Conservation (phyloP, 2,113 vertebrate genomes). For the Misgurnus mizolepis region DNA sequence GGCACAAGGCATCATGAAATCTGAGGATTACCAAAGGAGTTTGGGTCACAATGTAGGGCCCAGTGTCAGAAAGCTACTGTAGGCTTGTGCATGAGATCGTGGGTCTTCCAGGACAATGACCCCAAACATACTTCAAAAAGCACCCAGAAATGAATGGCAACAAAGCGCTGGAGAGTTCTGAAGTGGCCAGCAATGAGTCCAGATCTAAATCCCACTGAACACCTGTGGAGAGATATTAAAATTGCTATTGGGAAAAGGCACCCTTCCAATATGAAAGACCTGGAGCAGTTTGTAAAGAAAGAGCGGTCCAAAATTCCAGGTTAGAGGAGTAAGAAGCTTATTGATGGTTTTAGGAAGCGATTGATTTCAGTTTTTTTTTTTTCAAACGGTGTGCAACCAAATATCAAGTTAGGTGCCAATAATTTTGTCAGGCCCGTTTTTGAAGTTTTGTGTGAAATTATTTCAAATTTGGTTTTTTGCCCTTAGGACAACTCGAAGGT, state of each 20-base stretch:
- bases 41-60: background rate
- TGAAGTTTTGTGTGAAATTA: background rate
- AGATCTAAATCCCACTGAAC: background rate
- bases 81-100: too few relatives aligned
- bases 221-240: background rate
- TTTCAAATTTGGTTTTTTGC: background rate
- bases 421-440: background rate
- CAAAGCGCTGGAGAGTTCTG: background rate
- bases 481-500: too few relatives aligned
- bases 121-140: background rate
- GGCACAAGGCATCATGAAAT: background rate
- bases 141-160: background rate
- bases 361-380: slow-evolving; percentile 17
- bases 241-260: background rate
- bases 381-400: background rate
- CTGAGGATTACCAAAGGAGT: background rate
- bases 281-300: background rate
- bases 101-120: background rate
- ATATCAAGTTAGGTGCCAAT: slow-evolving; percentile 13
- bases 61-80: slow-evolving; percentile 7
- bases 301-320: slow-evolving; percentile 7
- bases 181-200: background rate
- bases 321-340: background rate
- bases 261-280: background rate
- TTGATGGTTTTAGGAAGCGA: background rate